phyloP scores from a whole-genome alignment of 2,113 vertebrate species.

The Ictidomys tridecemlineatus region DNA sequence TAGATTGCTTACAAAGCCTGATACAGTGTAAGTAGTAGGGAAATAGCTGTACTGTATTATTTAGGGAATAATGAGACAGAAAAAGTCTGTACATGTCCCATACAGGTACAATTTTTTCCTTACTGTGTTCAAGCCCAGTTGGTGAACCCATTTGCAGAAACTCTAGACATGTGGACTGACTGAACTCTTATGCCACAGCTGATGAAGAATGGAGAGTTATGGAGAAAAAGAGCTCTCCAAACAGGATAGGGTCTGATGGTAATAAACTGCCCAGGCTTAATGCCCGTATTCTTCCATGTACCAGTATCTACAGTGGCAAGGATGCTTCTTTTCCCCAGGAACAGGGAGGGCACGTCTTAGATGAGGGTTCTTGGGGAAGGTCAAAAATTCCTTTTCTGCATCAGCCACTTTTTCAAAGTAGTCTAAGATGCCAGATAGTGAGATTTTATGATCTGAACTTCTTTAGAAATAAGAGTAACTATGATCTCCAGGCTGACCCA shows the following conservation, averaged over 20 bases:
- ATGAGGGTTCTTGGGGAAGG: background rate
- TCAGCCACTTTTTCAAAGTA: background rate
- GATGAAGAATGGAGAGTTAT: background rate
- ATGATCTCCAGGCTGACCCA: background rate
- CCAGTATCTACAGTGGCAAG: background rate
- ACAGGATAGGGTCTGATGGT: background rate
- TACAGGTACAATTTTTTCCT: background rate
- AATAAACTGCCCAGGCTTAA: no score
- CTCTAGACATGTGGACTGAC: no score
- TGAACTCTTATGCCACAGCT: background rate
- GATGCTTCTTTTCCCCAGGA: background rate
- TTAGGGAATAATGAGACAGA: background rate
- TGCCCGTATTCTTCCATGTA: background rate
- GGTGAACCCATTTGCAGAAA: background rate
- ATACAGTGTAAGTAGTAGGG: no score
- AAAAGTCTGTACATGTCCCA: background rate
- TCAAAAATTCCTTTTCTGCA: background rate
- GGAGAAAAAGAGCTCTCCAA: accelerated
- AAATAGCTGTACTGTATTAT: background rate
- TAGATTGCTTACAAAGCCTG: background rate
- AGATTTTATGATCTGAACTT: background rate
- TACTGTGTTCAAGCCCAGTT: background rate
- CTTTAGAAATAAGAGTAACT: background rate
- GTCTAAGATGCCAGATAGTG: background rate
- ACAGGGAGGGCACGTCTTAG: background rate